A percentile compares a stretch with the other conserved stretches of the same genome.
Evolutionary conservation across 2,797 vertebrate species (phyloP).

Genomic region (Chiloscyllium punctatum): DNA sequence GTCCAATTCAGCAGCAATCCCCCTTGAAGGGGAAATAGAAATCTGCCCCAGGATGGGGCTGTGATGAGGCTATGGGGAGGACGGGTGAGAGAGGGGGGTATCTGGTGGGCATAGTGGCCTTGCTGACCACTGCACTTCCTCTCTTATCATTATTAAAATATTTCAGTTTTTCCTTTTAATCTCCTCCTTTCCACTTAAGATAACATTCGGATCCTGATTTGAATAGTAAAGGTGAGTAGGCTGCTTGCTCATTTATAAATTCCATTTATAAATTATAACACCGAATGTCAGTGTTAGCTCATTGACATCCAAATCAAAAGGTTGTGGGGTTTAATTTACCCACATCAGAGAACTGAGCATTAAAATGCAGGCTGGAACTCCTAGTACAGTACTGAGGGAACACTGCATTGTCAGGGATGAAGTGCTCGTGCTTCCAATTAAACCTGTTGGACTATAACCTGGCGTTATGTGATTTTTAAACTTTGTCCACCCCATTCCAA

Average conservation of each 20-base stretch:
- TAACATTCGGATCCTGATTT: background rate
- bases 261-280: too few relatives aligned
- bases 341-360: background rate
- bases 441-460: too few relatives aligned
- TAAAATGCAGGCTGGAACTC: background rate
- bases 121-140: background rate
- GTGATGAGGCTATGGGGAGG: too few relatives aligned
- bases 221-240: too few relatives aligned
- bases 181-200: background rate
- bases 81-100: too few relatives aligned
- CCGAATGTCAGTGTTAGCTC: background rate
- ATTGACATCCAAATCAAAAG: background rate
- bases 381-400: background rate
- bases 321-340: background rate
- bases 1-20: background rate
- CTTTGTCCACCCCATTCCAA: too few relatives aligned
- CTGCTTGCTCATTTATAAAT: background rate
- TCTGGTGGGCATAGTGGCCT: background rate
- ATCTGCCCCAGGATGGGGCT: too few relatives aligned
- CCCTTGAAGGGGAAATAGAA: background rate
- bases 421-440: too few relatives aligned
- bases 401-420: background rate
- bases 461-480: too few relatives aligned
- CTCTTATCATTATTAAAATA: background rate
- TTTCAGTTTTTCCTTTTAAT: background rate